Conservation (phyloP, 1,140 invertebrate genomes). For the Acromyrmex charruanus region DNA sequence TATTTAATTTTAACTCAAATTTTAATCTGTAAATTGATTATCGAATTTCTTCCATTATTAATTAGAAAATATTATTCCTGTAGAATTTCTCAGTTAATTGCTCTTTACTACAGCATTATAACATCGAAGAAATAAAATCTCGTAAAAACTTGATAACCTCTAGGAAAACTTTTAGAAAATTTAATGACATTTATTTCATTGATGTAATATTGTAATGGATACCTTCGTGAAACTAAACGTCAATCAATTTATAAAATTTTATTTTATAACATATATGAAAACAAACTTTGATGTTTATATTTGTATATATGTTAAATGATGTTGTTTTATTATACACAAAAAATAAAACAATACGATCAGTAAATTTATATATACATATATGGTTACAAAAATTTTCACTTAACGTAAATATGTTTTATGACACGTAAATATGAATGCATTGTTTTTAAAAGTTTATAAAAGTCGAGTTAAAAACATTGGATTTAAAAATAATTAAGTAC, state of each 20-base stretch:
- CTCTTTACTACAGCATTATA: neutral
- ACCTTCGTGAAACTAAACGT: neutral
- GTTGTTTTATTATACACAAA: neutral
- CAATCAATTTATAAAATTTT: neutral
- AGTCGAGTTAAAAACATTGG: neutral
- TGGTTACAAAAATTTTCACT: neutral
- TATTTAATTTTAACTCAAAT: neutral
- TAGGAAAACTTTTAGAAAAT: neutral
- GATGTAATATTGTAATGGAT: conserved; percentile 1
- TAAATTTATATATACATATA: conserved; percentile 3
- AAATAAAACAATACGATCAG: neutral
- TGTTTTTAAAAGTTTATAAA: neutral
- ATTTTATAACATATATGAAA: neutral
- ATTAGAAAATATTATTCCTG: neutral
- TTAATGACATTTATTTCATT: conserved; percentile 12
- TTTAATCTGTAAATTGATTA: neutral
- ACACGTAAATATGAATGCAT: neutral
- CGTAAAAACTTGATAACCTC: neutral
- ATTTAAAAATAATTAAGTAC: conserved; percentile 36
- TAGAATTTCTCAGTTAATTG: neutral
- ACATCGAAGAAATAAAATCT: neutral
- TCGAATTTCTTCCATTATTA: conserved; percentile 1
- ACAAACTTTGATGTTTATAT: neutral
- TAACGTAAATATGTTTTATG: neutral
- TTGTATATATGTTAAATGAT: neutral